Percentiles rank a stretch among this genome's conserved stretches.
phyloP scores from a whole-genome alignment of 2,888 invertebrate genomes.

The Drosophila colorata region DNA sequence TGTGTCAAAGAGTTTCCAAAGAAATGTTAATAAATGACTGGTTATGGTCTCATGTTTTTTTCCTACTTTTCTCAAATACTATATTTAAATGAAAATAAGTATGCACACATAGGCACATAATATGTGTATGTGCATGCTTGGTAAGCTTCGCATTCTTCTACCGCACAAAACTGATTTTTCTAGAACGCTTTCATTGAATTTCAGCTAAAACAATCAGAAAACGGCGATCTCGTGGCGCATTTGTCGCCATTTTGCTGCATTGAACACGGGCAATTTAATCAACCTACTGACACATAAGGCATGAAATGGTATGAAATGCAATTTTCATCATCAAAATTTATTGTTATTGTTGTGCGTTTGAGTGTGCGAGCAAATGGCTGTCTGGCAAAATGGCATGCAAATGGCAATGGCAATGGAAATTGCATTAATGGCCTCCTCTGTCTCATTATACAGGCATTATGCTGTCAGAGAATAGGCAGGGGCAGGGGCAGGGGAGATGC shows the following conservation, averaged over 20 bases:
- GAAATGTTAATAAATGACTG: constrained; percentile 35
- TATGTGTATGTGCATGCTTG: neutral
- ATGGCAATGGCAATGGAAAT: constrained; percentile 55
- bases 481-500: constrained; percentile 5
- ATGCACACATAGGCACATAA: no score
- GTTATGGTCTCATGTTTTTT: neutral
- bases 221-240: constrained; percentile 26
- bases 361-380: constrained; percentile 57
- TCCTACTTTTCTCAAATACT: neutral
- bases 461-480: constrained; percentile 22
- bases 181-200: neutral
- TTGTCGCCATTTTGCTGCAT: constrained; percentile 55
- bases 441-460: constrained; percentile 67
- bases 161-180: no score
- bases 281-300: constrained; percentile 70
- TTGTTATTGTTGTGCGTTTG: constrained; percentile 67
- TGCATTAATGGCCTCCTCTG: constrained; percentile 70
- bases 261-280: constrained; percentile 54
- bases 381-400: constrained; percentile 50
- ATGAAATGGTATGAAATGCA: constrained; percentile 72
- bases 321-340: constrained; percentile 75
- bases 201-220: constrained; percentile 18
- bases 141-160: neutral
- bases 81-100: neutral
- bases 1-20: constrained; percentile 27